Evolutionary conservation across 2,888 invertebrate genomes (phyloP).

Genomic region (Pomacea canaliculata): DNA sequence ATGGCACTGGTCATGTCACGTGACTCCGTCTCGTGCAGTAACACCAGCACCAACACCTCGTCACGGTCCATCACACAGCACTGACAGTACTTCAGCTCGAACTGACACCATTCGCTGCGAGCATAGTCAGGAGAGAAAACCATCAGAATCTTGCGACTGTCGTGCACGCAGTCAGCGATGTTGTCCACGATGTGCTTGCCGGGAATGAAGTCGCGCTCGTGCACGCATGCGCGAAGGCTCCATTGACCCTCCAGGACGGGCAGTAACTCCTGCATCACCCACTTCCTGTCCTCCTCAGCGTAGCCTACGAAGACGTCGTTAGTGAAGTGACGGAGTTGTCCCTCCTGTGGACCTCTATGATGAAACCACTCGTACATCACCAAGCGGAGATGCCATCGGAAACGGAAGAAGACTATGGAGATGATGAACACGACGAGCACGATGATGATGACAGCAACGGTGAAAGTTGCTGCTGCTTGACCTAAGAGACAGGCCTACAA

Average conservation of each 20-base stretch:
- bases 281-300: slow-evolving; percentile 76
- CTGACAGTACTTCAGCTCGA: slow-evolving; percentile 33
- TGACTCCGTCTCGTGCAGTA: slow-evolving; percentile 78
- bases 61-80: slow-evolving; percentile 25
- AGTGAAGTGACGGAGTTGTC: slow-evolving; percentile 48
- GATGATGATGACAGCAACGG: slow-evolving; percentile 24
- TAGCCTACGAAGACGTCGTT: slow-evolving; percentile 82
- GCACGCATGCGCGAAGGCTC: slow-evolving; percentile 73
- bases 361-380: slow-evolving; percentile 51
- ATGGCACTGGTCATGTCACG: slow-evolving; percentile 76
- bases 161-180: slow-evolving; percentile 79
- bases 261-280: slow-evolving; percentile 77
- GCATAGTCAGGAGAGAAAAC: slow-evolving; percentile 74
- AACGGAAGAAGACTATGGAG: slow-evolving; percentile 69
- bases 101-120: slow-evolving; percentile 46
- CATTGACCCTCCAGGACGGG: slow-evolving; percentile 74
- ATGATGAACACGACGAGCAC: slow-evolving; percentile 33
- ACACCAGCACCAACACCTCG: slow-evolving; percentile 74
- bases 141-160: slow-evolving; percentile 77
- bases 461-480: slow-evolving; percentile 13
- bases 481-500: slow-evolving; percentile 31
- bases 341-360: not conserved
- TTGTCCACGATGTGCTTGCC: slow-evolving; percentile 80
- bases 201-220: slow-evolving; percentile 81
- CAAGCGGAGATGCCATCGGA: slow-evolving; percentile 75